Base-by-base conservation (phyloP, 2,888 invertebrate genomes). In the Tineola bisselliella region DNA sequence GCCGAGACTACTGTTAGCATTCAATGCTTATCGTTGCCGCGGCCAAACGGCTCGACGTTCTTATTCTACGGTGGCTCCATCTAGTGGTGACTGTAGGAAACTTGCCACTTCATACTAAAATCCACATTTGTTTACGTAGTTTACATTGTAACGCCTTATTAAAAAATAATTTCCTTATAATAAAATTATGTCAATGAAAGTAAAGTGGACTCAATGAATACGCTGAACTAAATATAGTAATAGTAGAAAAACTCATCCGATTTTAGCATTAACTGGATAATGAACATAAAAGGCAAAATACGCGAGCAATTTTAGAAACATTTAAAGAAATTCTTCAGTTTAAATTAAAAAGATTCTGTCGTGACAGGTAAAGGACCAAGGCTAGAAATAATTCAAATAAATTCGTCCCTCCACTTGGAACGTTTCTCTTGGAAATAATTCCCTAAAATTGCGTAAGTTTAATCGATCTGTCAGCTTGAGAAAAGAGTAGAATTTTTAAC, bases 381-480 rank as follows among this genome's bases (percentile, higher is more conserved):
- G 33, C 17, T 19, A 59, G 19, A 59, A 59, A 25, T 56, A 56
- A 56, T 56, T 56, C 56, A 10, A 56, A 56, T 56, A 19, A 56
- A 56, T 19, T 56, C 12, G 19, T 12, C 13, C 17, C 48, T 2
- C 38, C 15, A 48, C n/a, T 25, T 30, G 30, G 25, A 56, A 19
- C 25, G 18, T 18, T 48, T 48, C 25, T 56, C 56, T 56, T 5
- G 56, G 11, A 4, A 52, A 17, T 56, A 30, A 56, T 56, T 56
- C 18, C 25, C 25, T 25, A 56, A 48, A 56, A 56, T 56, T 56
- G 56, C 56, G 56, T 25, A 67, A 68, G 68, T 75, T 76, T 69
- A 75, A 75, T 75, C 72, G 70, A 71, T 69, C 72, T 73, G 75
- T 71, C 75, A 71, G 65, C 73, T 72, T 68, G 56, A 3, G 56